A percentile compares a stretch with the other conserved stretches of the same genome.
phyloP scores from a whole-genome alignment of 1,140 invertebrate species.

The Platyscapa corneri region DNA sequence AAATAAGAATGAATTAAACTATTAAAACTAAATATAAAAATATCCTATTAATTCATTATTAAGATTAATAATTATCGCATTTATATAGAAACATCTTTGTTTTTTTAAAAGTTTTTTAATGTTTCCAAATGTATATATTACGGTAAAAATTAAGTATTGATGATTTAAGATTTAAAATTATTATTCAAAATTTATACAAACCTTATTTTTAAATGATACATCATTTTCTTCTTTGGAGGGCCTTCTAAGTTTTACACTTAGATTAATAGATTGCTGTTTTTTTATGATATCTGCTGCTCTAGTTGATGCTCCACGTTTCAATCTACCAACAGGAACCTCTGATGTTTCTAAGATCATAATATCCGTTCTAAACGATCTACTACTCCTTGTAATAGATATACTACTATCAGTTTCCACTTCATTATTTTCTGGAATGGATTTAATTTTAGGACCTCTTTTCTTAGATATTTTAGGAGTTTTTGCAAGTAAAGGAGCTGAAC shows the following conservation, averaged over 20 bases:
- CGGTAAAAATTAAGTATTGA: too few species aligned
- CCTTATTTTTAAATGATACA: not conserved
- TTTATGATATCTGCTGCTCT: slow-evolving; percentile 63
- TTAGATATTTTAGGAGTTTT: slow-evolving; percentile 67
- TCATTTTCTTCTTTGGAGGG: slow-evolving; percentile 41
- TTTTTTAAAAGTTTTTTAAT: too few species aligned
- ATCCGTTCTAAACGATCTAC: not conserved
- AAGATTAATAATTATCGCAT: too few species aligned
- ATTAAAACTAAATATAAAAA: too few species aligned
- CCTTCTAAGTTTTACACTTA: slow-evolving; percentile 56
- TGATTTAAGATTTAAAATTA: too few species aligned
- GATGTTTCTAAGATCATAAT: slow-evolving; percentile 30
- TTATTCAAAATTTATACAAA: slow-evolving; percentile 2
- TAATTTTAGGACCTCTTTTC: slow-evolving; percentile 61
- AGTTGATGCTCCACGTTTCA: slow-evolving; percentile 61
- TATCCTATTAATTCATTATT: too few species aligned
- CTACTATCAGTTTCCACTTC: slow-evolving; percentile 39
- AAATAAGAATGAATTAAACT: too few species aligned
- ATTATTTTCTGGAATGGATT: slow-evolving; percentile 67
- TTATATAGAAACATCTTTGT: too few species aligned
- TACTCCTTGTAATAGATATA: not conserved
- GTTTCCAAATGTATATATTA: too few species aligned
- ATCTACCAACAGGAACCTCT: slow-evolving; percentile 28
- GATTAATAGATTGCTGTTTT: slow-evolving; percentile 58
- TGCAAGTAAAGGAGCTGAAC: slow-evolving; percentile 59